Evolutionary conservation across 2,888 invertebrate genomes (phyloP).

Genomic region (Tortricodes alternella): DNA sequence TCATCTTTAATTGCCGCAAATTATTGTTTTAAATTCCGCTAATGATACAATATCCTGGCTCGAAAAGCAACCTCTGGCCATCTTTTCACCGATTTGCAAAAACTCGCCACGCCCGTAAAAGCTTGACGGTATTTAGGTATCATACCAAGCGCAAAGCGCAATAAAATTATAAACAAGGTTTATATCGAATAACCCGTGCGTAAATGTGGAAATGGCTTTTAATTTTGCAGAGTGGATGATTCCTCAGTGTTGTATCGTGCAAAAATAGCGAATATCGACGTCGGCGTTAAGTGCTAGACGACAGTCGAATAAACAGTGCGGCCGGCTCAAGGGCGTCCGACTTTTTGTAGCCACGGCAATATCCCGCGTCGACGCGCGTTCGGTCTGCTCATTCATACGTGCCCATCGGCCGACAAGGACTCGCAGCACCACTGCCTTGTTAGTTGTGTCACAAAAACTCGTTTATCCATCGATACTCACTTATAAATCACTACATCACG

Average conservation of each 20-base stretch:
- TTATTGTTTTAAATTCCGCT: no score
- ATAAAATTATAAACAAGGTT: constrained; percentile 5
- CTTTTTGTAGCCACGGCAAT: constrained; percentile 59
- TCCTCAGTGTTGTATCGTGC: constrained; percentile 59
- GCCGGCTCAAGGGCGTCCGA: constrained; percentile 64
- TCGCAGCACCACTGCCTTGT: not conserved
- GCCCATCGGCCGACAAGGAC: not conserved
- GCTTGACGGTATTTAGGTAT: not conserved
- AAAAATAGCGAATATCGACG: constrained; percentile 77
- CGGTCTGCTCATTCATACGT: constrained; percentile 26
- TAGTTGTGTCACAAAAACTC: not conserved
- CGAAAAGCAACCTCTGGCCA: no score
- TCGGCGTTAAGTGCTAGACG: constrained; percentile 78
- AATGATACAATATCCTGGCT: no score
- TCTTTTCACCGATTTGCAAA: not conserved
- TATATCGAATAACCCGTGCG: constrained; percentile 26
- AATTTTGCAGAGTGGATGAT: constrained; percentile 50
- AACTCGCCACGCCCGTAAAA: not conserved
- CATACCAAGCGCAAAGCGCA: not conserved
- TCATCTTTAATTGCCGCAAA: no score
- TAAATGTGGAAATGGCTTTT: constrained; percentile 43
- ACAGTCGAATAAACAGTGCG: constrained; percentile 76
- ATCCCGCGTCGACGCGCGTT: constrained; percentile 45
- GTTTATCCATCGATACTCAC: not conserved
- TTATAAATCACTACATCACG: no score